A percentile compares a stretch with the other conserved stretches of the same genome.
phyloP scores from a whole-genome alignment of 2,888 invertebrate species.

The Rhopalosiphum nymphaeae region DNA sequence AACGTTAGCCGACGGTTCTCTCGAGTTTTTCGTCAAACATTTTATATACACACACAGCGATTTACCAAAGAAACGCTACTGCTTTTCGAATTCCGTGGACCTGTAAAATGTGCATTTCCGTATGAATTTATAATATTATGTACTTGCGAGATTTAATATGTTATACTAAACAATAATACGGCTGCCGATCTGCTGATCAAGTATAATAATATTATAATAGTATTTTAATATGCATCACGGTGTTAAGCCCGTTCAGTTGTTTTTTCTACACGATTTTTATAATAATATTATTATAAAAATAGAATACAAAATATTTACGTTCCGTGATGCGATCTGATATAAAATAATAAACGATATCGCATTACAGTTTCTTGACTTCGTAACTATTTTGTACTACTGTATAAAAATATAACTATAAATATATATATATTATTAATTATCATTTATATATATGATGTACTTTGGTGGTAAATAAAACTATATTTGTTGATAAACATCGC shows the following conservation, averaged over 20 bases:
- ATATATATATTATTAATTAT: background rate
- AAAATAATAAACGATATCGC: background rate
- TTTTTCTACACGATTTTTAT: background rate
- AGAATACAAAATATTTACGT: background rate
- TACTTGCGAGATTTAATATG: background rate
- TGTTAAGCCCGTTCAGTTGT: background rate
- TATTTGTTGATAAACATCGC: background rate
- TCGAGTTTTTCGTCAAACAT: background rate
- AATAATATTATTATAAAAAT: background rate
- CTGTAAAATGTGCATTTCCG: background rate
- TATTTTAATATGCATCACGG: background rate
- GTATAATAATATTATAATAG: background rate
- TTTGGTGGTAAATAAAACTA: background rate
- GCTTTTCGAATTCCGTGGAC: background rate
- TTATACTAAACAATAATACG: background rate
- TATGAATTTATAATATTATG: background rate
- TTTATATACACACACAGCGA: background rate
- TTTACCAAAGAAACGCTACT: background rate
- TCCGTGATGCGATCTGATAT: background rate
- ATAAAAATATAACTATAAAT: background rate
- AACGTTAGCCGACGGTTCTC: background rate
- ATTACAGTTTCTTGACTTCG: background rate
- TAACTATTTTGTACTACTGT: background rate
- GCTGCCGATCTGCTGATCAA: background rate
- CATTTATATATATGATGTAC: background rate